Evolutionary conservation across 2,797 vertebrate genomes (phyloP), one percentile per base, ranked within the genome.

Genomic region (Lates japonicus): DNA sequence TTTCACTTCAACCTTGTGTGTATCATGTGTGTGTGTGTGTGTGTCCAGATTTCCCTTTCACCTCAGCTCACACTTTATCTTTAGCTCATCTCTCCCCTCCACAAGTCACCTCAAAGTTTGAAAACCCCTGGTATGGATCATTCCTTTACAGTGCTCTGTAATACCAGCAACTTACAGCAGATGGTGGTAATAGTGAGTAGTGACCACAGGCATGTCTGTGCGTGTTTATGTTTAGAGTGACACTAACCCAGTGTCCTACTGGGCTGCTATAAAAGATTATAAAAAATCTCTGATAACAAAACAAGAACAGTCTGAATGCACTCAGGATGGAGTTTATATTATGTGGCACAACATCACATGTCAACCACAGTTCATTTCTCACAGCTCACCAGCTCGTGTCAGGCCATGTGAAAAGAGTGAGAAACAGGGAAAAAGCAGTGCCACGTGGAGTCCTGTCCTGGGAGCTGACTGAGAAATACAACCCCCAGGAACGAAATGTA

Each of bases 401-500:
- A 20, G 79, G 69, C 75, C 88, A 80, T 81, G 85, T 88, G 83
- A 76, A 79, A 75, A 80, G 46, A 75, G 74, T 58, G 64, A 82
- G 76, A 76, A 75, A 76, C 4, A 0, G 48, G 39, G 29, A 35
- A 54, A 67, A 67, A 55, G 46, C 39, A 4, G 31, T 74, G 89
- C 86, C 87, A 91, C 81, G 87, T 92, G 88, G 74, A 89, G 73
- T 52, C 55, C 69, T 46, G 80, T 79, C 68, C 74, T 33, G 65
- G 60, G 64, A 84, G 72, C 41, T 58, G 54, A 74, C 66, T 33
- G 64, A 66, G 71, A 61, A 66, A 73, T 7, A 58, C 44, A 64
- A 60, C 48, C 55, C 31, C 63, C 77, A 80, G 69, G 90, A 92
- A 93, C 91, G 89, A 68, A 90, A 90, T 91, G 86, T 92, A 89